Conservation (phyloP, 1,140 invertebrate genomes). For the Aphis gossypii region DNA sequence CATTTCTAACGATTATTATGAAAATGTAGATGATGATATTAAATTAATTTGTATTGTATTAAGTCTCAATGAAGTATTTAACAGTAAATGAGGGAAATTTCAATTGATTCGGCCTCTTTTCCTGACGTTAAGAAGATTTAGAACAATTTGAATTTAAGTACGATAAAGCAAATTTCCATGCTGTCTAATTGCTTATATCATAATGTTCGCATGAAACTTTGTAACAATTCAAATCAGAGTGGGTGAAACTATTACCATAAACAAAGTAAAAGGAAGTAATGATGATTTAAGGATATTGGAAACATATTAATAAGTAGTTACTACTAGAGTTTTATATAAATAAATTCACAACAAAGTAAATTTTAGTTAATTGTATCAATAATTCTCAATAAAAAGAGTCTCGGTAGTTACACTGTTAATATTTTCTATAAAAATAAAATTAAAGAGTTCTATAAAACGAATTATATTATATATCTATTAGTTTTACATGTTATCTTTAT, state of each 20-base stretch:
- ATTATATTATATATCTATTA: not conserved
- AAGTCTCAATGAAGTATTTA: not conserved
- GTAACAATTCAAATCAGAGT: not conserved
- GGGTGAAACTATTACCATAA: not conserved
- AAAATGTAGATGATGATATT: too few species aligned
- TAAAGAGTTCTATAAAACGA: not conserved
- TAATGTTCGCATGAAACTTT: not conserved
- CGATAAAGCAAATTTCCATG: not conserved
- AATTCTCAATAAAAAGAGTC: not conserved
- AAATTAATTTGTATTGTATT: too few species aligned
- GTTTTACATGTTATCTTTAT: not conserved
- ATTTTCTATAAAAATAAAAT: not conserved
- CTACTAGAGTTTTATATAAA: not conserved
- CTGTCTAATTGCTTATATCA: not conserved
- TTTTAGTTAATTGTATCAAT: too few species aligned
- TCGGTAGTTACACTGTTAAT: not conserved
- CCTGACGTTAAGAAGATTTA: not conserved
- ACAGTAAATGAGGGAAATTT: not conserved
- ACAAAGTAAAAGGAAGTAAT: not conserved
- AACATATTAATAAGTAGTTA: not conserved
- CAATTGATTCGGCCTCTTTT: not conserved
- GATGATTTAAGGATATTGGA: not conserved
- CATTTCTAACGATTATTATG: too few species aligned
- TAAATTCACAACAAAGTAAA: not conserved
- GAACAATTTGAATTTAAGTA: not conserved